Percentiles rank a stretch among this genome's conserved stretches.
Conservation (phyloP, 53 echinoderm and acorn worm genomes). For the Stichopus horrens region DNA sequence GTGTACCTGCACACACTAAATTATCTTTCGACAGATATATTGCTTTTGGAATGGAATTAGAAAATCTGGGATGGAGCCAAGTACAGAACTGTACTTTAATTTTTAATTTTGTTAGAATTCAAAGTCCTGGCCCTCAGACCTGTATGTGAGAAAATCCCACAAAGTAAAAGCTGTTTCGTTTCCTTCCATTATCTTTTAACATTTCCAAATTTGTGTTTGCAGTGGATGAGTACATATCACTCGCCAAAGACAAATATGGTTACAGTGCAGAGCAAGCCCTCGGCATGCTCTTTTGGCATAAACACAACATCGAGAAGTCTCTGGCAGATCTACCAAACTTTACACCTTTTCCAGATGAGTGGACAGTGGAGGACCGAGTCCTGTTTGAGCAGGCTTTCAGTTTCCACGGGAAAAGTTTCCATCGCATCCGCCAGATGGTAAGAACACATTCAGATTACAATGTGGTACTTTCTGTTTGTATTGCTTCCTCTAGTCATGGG, state of each 20-base stretch:
- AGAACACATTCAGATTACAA: not conserved
- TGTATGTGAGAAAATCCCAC: not conserved
- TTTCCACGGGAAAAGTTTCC: conserved; percentile 98
- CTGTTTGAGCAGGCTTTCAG: conserved; percentile 99
- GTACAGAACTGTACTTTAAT: no score
- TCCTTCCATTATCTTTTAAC: not conserved
- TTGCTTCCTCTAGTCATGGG: no score
- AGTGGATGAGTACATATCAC: conserved; percentile 97
- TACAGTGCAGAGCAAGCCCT: conserved; percentile 99
- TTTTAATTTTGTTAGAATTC: no score
- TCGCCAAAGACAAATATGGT: conserved; percentile 98
- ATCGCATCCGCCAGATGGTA: conserved; percentile 98
- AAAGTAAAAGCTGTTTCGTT: not conserved
- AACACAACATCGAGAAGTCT: conserved; percentile 89
- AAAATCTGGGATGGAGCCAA: no score
- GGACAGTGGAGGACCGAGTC: conserved; percentile 97
- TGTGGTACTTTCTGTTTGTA: no score
- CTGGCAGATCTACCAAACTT: conserved; percentile 91
- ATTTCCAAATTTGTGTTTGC: not conserved
- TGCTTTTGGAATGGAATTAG: no score
- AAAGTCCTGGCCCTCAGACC: no score
- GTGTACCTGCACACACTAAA: no score
- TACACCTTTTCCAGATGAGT: conserved; percentile 97
- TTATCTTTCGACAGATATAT: no score
- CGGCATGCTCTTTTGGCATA: conserved; percentile 99